A percentile compares a stretch with the other conserved stretches of the same genome.
These are phyloP conservation scores for Argentina silus DNA, from an alignment of 2,797 vertebrate species.

Conservation along the genomic window DNA sequence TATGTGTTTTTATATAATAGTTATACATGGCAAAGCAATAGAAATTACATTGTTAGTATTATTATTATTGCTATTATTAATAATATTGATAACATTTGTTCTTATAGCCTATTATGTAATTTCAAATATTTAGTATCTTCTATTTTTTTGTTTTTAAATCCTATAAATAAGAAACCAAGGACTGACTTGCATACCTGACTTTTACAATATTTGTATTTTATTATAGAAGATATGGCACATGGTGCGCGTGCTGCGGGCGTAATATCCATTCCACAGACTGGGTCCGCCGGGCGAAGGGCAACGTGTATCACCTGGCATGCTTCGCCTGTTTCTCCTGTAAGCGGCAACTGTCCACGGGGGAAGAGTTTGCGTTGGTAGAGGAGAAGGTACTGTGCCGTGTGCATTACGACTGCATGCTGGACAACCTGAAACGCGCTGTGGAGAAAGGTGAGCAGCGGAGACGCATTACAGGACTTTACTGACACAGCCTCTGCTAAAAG, in stretches of 20 bases:
- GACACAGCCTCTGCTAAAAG: neutral
- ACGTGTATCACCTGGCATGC: constrained; percentile 94
- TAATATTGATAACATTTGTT: too few relatives aligned
- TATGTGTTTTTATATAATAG: neutral
- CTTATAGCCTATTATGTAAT: neutral
- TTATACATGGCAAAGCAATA: neutral
- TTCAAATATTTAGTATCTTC: neutral
- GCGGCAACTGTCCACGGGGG: constrained; percentile 93
- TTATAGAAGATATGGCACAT: constrained; percentile 89
- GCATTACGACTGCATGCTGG: constrained; percentile 95
- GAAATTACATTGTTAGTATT: too few relatives aligned
- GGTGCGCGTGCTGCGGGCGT: constrained; percentile 92
- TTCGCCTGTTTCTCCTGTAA: constrained; percentile 98
- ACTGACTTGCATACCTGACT: neutral
- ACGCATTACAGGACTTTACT: neutral
- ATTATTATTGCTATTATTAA: too few relatives aligned
- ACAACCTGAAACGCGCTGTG: constrained; percentile 92
- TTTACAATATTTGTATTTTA: neutral
- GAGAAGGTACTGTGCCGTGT: constrained; percentile 92
- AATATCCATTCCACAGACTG: constrained; percentile 94
- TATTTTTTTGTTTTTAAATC: too few relatives aligned
- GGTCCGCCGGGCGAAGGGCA: constrained; percentile 93
- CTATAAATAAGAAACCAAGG: neutral
- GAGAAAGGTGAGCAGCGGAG: constrained; percentile 85
- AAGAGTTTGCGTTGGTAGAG: constrained; percentile 95